These are phyloP conservation scores for Hesperophylax magnus DNA, from an alignment of 1,140 invertebrate species.

Conservation along the genomic window DNA sequence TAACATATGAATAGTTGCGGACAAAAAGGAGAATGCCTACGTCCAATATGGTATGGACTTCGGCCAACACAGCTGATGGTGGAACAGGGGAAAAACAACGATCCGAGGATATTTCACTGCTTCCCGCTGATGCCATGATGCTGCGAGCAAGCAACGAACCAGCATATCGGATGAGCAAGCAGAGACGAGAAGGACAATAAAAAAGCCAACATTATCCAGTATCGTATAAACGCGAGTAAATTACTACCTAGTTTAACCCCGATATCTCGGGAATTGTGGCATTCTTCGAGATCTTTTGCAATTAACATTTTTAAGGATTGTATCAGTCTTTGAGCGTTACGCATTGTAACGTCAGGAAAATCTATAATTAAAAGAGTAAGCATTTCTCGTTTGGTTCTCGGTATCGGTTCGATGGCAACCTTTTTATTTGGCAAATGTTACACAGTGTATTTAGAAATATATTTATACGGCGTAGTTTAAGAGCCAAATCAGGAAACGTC, in stretches of 20 bases:
- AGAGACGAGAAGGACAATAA: background rate
- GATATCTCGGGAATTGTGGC: background rate
- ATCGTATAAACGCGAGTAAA: conserved; percentile 5
- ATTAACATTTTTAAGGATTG: background rate
- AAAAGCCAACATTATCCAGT: background rate
- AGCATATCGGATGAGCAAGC: conserved; percentile 1
- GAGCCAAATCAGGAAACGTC: no score
- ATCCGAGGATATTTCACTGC: conserved; percentile 12
- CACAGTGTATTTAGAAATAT: no score
- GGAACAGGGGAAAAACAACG: conserved; percentile 1
- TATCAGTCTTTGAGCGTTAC: no score
- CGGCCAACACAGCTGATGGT: background rate
- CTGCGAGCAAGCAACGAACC: background rate
- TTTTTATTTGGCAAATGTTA: no score
- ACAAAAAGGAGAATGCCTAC: background rate
- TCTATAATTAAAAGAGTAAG: no score
- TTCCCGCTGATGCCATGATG: background rate
- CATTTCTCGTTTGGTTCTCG: no score
- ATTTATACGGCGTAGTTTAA: no score
- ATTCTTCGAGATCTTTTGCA: background rate
- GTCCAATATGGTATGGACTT: background rate
- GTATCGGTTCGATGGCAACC: no score
- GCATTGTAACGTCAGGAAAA: no score
- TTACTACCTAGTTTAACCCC: conserved; percentile 2
- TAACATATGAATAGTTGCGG: background rate